phyloP scores from a whole-genome alignment of 2,888 invertebrate species.

The Drosophila leonis region DNA sequence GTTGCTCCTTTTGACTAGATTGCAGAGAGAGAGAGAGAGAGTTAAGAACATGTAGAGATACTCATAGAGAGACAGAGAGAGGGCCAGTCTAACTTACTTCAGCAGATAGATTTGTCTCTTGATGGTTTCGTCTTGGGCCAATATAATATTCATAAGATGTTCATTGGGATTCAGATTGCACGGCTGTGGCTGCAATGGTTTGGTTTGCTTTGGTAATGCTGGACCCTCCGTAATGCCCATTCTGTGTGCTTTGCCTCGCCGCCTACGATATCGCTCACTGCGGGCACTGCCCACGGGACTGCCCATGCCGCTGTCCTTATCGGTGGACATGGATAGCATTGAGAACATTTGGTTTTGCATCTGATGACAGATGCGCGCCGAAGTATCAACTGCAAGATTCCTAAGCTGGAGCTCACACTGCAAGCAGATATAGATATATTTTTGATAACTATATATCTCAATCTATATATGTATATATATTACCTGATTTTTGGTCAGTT shows the following conservation, averaged over 20 bases:
- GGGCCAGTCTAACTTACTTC: constrained; percentile 68
- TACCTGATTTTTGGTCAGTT: constrained; percentile 55
- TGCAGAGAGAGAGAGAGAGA: too few relatives aligned
- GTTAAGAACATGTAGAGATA: background rate
- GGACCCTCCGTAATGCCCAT: constrained; percentile 25
- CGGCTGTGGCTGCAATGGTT: constrained; percentile 27
- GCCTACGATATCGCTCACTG: constrained; percentile 83
- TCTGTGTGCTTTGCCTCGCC: constrained; percentile 68
- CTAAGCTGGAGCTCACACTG: constrained; percentile 83
- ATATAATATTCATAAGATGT: constrained; percentile 86
- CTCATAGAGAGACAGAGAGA: background rate
- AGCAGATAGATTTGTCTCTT: constrained; percentile 85
- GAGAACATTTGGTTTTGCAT: constrained; percentile 61
- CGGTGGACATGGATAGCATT: constrained; percentile 80
- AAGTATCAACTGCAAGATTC: constrained; percentile 62
- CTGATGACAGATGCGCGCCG: constrained; percentile 25
- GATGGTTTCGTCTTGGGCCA: constrained; percentile 88
- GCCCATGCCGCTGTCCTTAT: constrained; percentile 85
- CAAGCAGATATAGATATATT: background rate
- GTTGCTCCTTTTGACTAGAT: constrained; percentile 90
- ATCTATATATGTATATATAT: background rate
- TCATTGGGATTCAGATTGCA: constrained; percentile 84
- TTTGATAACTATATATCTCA: background rate
- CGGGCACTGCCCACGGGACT: constrained; percentile 84
- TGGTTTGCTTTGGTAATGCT: constrained; percentile 44